Base-by-base conservation (phyloP, 2,888 invertebrate genomes). In the Amphimallon solstitiale region DNA sequence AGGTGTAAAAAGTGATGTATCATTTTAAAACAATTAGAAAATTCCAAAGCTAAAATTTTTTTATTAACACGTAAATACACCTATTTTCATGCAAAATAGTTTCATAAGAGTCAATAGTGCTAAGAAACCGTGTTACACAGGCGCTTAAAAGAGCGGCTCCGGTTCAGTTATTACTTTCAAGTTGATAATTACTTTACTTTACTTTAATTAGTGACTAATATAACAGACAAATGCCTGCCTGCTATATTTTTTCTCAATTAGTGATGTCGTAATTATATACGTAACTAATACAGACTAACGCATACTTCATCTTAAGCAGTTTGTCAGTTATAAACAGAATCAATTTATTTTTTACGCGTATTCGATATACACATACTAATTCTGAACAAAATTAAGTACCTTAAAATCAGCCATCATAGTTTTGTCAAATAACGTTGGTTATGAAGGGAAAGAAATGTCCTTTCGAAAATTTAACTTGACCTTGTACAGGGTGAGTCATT, bases 181-280 rank as follows among this genome's bases (percentile, higher is more conserved):
- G 66, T 66, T 56, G 66, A 56, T 66, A 66, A 66, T 66, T 66
- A 51, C 63, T 66, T 66, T 59, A 66, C 66, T 66, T 66, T 56
- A 56, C 56, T 66, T 48, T 56, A 66, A 66, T 66, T 66, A 66
- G 66, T 37, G 6, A 12, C 19, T 56, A 56, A 56, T 56, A 17
- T 21, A 40, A 56, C 38, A 38, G 38, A 19, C 56, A 29, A 29
- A 29, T 29, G 23, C 43, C 7, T 21, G 12, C 17, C 3, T 51
- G 56, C 40, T 40, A 29, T 56, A 56, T 43, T 23, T 43, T 56
- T 40, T 40, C 19, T 40, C 23, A 56, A 56, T 56, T 56, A 56
- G 40, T 56, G 23, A 14, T 17, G 14, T 14, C 14, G 56, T 40
- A 21, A 56, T 40, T 21, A 56, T 40, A 29, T 29, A 23, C 23